Conservation (phyloP, 2,888 invertebrate genomes). For the Taenaris catops region DNA sequence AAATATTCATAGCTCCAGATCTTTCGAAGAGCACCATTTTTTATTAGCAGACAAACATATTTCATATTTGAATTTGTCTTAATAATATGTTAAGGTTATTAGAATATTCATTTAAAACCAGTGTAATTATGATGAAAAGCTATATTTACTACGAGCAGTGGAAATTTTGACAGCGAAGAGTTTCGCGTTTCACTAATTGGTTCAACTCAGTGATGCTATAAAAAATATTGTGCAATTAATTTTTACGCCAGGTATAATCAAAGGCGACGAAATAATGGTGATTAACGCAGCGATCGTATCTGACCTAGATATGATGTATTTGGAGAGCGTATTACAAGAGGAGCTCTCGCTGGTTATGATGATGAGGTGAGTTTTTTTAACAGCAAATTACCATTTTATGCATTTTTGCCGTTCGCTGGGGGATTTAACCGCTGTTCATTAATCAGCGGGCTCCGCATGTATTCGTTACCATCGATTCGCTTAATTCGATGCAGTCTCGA, state of each 20-base stretch:
- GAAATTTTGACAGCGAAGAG: no score
- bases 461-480: constrained; percentile 52
- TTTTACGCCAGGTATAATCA: constrained; percentile 89
- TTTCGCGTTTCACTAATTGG: no score
- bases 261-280: constrained; percentile 99
- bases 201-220: constrained; percentile 13
- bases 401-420: constrained; percentile 36
- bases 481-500: constrained; percentile 40
- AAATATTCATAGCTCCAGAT: no score
- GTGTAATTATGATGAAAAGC: no score
- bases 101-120: no score
- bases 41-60: no score
- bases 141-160: no score
- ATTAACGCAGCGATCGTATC: constrained; percentile 99
- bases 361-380: constrained; percentile 85
- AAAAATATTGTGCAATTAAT: constrained; percentile 23
- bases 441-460: constrained; percentile 41
- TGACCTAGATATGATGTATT: constrained; percentile 99
- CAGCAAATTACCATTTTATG: constrained; percentile 33
- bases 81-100: no score
- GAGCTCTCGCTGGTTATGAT: constrained; percentile 97
- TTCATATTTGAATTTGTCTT: no score
- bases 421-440: constrained; percentile 43
- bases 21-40: no score
- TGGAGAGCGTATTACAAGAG: constrained; percentile 97